phyloP scores from a whole-genome alignment of 1,140 invertebrate species.

The Drosophila aff. region DNA sequence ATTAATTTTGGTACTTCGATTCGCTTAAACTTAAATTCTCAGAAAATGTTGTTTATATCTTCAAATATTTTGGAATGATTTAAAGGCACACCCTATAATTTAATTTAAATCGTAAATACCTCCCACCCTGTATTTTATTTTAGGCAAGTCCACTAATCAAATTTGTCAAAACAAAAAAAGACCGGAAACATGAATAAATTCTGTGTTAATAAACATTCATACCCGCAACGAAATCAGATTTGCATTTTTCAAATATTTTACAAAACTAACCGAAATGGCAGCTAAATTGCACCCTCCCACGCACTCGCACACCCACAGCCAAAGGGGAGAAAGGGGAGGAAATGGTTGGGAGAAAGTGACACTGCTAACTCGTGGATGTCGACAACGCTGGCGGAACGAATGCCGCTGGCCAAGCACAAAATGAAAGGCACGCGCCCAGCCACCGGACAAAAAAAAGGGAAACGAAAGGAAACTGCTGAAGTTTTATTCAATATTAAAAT shows the following conservation, averaged over 20 bases:
- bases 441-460: slow-evolving; percentile 17
- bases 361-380: slow-evolving; percentile 60
- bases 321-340: neutral
- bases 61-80: neutral
- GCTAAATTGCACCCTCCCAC: slow-evolving; percentile 30
- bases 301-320: neutral
- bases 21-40: neutral
- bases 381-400: slow-evolving; percentile 50
- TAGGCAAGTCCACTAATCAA: neutral
- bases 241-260: slow-evolving; percentile 58
- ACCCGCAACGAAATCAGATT: slow-evolving; percentile 34
- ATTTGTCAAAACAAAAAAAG: neutral
- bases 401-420: slow-evolving; percentile 54
- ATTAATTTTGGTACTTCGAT: neutral
- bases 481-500: neutral
- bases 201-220: slow-evolving; percentile 51
- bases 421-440: slow-evolving; percentile 56
- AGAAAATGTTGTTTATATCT: neutral
- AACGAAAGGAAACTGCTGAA: neutral
- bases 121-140: neutral
- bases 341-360: slow-evolving; percentile 32
- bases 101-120: slow-evolving; percentile 1
- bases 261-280: slow-evolving; percentile 46
- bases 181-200: slow-evolving; percentile 35
- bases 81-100: neutral